These are phyloP conservation scores for Eriocheir sinensis DNA, from an alignment of 1,140 invertebrate genomes.

Conservation along the genomic window DNA sequence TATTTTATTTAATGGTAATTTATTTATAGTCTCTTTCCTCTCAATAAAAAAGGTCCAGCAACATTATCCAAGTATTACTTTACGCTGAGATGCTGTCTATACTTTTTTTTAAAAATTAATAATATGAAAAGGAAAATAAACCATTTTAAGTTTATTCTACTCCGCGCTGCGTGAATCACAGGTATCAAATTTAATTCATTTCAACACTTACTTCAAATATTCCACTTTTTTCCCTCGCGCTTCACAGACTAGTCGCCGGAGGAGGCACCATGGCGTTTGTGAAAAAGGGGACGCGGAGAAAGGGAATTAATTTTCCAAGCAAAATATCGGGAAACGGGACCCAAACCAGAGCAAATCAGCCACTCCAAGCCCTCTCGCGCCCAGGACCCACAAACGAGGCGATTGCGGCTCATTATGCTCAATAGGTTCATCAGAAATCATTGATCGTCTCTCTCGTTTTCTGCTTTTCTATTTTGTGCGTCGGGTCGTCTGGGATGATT, in stretches of 20 bases:
- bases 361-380: neutral
- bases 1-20: too few species aligned
- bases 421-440: slow-evolving; percentile 12
- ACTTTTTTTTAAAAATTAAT: too few species aligned
- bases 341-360: neutral
- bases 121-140: too few species aligned
- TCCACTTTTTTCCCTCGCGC: neutral
- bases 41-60: too few species aligned
- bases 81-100: too few species aligned
- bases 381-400: neutral
- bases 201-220: neutral
- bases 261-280: neutral
- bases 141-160: too few species aligned
- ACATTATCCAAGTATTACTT: too few species aligned
- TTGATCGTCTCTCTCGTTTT: neutral
- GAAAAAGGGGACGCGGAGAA: neutral
- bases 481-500: too few species aligned
- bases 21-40: too few species aligned
- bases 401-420: neutral
- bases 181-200: neutral
- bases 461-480: too few species aligned
- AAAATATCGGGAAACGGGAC: neutral
- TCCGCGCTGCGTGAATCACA: neutral
- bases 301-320: neutral
- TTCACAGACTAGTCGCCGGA: neutral